Evolutionary conservation across 2,113 vertebrate species (phyloP).

Genomic region (Canis aureus): DNA sequence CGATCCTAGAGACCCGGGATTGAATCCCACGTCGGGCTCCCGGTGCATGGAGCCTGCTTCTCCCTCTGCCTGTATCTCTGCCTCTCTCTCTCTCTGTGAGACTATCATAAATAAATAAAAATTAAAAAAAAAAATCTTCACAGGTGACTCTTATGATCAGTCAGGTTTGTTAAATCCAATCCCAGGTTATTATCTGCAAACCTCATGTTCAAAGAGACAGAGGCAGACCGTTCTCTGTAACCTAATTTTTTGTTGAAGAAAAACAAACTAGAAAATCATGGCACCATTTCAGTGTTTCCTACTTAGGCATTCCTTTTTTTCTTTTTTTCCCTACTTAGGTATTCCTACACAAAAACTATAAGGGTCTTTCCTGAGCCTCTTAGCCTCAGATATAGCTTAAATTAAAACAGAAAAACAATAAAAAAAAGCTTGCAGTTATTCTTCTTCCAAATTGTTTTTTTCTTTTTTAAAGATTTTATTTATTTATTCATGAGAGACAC

Average conservation of each 20-base stretch:
- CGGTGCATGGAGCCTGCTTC: too few species aligned
- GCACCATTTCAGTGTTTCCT: not conserved
- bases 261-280: not conserved
- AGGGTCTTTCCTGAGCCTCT: not conserved
- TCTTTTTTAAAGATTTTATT: too few species aligned
- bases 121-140: not conserved
- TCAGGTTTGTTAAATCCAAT: slow-evolving; percentile 38
- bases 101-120: not conserved
- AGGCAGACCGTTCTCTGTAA: not conserved
- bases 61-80: too few species aligned
- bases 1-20: too few species aligned
- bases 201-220: not conserved
- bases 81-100: too few species aligned
- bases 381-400: slow-evolving; percentile 36
- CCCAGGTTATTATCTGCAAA: slow-evolving; percentile 49
- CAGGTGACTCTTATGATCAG: not conserved
- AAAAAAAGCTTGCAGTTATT: not conserved
- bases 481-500: too few species aligned
- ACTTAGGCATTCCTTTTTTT: not conserved
- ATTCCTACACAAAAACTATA: not conserved
- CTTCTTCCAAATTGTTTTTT: not conserved
- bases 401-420: slow-evolving; percentile 2
- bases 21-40: too few species aligned
- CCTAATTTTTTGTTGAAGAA: not conserved
- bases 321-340: not conserved